Percentiles rank a stretch among this genome's conserved stretches.
Evolutionary conservation across 64 coral and sea anemone genomes (phyloP).

Genomic region (Acropora yongei): DNA sequence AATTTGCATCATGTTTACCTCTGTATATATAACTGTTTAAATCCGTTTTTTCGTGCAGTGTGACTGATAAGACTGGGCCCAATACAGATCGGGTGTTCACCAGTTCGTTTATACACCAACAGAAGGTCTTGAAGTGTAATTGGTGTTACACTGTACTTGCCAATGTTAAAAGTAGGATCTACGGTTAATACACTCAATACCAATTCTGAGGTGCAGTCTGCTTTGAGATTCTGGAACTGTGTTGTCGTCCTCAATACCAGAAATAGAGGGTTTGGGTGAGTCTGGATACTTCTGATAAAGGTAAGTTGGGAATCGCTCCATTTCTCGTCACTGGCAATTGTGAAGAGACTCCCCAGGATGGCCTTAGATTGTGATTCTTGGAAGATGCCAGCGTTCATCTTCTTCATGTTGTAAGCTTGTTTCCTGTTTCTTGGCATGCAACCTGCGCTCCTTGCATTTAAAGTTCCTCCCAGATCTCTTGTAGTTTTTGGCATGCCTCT

Average conservation of each 20-base stretch:
- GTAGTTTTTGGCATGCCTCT: constrained; percentile 42
- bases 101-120: constrained; percentile 34
- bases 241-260: constrained; percentile 14
- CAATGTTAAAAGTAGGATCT: constrained; percentile 54
- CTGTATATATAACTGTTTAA: no score
- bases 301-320: constrained; percentile 14
- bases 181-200: constrained; percentile 37
- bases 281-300: constrained; percentile 50
- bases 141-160: constrained; percentile 56
- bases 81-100: constrained; percentile 28
- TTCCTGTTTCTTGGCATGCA: constrained; percentile 36
- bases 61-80: constrained; percentile 28
- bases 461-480: constrained; percentile 43
- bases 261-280: constrained; percentile 37
- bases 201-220: constrained; percentile 53
- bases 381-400: background rate
- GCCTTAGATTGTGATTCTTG: constrained; percentile 30
- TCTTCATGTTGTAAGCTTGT: constrained; percentile 44
- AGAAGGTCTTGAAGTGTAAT: constrained; percentile 42
- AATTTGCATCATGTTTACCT: no score
- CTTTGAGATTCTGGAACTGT: constrained; percentile 47
- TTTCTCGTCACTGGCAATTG: constrained; percentile 42
- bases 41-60: no score
- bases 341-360: constrained; percentile 16
- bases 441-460: constrained; percentile 24